Evolutionary conservation across 2,113 vertebrate genomes (phyloP), one percentile per base, ranked within the genome.

Genomic region (Oryzias javanicus): DNA sequence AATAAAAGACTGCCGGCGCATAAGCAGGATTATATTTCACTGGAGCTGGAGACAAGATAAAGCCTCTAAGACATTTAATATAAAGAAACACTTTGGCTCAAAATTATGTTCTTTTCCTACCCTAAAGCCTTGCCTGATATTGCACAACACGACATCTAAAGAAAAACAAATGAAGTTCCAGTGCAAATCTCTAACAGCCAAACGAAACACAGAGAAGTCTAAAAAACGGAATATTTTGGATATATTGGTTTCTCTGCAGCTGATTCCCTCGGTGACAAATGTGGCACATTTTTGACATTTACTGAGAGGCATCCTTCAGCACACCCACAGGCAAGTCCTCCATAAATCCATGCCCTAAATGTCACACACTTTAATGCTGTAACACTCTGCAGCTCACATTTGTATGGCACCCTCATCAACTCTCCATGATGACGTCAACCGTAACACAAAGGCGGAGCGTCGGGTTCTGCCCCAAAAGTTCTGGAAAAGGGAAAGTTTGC

Each of bases 281-380:
- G 44, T 57, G 45, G 55, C 42, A 51, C 4, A 7, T 56, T 68
- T 27, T 47, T 10, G 24, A 60, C 60, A 64, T 72, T 49, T 51
- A 41, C 22, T 35, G 47, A 48, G 27, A 56, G 17, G 14, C 49
- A 59, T 65, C 68, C 14, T 24, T 46, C 62, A 51, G 42, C 70
- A 47, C 58, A 48, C 49, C 49, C 20, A 46, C 42, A 61, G 75
- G 60, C 76, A 74, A 72, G 58, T 40, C 25, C 55, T 52, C 22
- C 67, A 78, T 53, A 64, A 25, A 76, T 65, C 63, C 52, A 46
- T 41, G 42, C 46, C 15, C 44, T 68, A 61, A 83, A 83, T 75
- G 83, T 83, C 79, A 78, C 70, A 45, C 24, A 55, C 51, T 49
- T 72, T 78, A 77, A 56, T 50, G 66, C 74, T 66, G 60, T 47